Base-by-base conservation (phyloP, 2,113 vertebrate species). In the Oreochromis spilurus region DNA sequence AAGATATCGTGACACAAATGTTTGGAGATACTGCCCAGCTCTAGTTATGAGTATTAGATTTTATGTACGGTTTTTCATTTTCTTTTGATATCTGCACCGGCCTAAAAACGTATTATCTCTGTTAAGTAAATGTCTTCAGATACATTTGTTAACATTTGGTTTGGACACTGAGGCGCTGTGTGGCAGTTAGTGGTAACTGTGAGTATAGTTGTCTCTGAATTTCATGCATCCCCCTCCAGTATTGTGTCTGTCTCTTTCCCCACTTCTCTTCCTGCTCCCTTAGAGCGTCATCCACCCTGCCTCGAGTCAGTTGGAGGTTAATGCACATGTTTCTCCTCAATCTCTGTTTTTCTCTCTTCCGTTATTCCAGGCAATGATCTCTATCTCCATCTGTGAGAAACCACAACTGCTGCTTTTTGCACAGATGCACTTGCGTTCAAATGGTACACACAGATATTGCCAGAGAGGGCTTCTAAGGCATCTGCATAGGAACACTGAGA, bases 261-360 rank as follows among this genome's bases (percentile, higher is more conserved):
- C 21, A n/a, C 16, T 50, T 50, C 10, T 8, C 4, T n/a, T 24
- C 21, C 43, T 10, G 40, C 54, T 40, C 29, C 48, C 19, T 36
- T 24, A 40, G 19, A 43, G 4, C 50, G 57, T 78, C 80, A 89
- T 45, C 50, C 52, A 9, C 24, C 31, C 40, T 53, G 14, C 1
- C 17, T 24, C 13, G 55, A 90, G 79, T 90, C 83, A 80, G 90
- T 86, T 82, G 7, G 87, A 88, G 85, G 84, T 83, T 54, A 79
- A 82, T 72, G 75, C 79, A 48, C 67, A 45, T 26, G 21, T 52
- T 57, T 77, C 55, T 84, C 70, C 43, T 60, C 13, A 45, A 38
- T 58, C 29, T 79, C 53, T 24, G 31, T 77, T 55, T 60, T 19
- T 21, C 10, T 81, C n/a, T 85, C 24, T 81, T 86, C 57, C 3